These are phyloP conservation scores for Fregetta grallaria DNA, from an alignment of 2,113 vertebrate genomes.

Conservation along the genomic window DNA sequence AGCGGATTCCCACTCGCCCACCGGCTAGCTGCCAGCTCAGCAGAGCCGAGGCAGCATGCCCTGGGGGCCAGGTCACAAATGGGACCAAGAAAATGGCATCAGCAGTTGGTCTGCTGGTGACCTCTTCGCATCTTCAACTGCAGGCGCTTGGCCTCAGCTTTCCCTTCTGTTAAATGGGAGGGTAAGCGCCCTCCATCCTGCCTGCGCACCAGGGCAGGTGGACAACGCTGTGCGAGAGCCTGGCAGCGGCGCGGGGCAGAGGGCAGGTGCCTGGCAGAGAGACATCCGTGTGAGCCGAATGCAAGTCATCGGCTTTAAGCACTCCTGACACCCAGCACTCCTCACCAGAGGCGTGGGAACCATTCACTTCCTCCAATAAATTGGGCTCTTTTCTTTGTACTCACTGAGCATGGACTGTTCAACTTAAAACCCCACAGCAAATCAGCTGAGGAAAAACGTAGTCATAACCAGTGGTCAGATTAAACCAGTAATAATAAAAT, in stretches of 20 bases:
- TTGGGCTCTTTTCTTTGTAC: neutral
- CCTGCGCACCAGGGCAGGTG: too few species aligned
- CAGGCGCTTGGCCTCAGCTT: neutral
- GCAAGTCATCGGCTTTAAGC: neutral
- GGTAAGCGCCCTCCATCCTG: neutral
- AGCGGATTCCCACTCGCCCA: neutral
- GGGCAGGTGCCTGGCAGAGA: neutral
- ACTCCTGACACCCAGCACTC: neutral
- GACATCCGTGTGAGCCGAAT: accelerated
- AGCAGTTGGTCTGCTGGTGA: neutral
- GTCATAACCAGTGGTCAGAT: neutral
- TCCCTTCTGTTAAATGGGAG: neutral
- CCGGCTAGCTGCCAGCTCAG: neutral
- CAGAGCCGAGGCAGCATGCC: accelerated
- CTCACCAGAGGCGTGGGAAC: neutral
- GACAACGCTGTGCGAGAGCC: accelerated
- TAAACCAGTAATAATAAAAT: neutral
- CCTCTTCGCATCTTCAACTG: neutral
- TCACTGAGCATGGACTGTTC: neutral
- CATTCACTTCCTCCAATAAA: neutral
- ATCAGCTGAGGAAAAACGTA: neutral
- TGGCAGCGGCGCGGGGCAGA: neutral
- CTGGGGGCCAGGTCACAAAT: neutral
- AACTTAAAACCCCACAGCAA: neutral
- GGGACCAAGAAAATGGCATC: neutral